phyloP scores from a whole-genome alignment of 1,140 invertebrate genomes.

The Drosophila insularis region DNA sequence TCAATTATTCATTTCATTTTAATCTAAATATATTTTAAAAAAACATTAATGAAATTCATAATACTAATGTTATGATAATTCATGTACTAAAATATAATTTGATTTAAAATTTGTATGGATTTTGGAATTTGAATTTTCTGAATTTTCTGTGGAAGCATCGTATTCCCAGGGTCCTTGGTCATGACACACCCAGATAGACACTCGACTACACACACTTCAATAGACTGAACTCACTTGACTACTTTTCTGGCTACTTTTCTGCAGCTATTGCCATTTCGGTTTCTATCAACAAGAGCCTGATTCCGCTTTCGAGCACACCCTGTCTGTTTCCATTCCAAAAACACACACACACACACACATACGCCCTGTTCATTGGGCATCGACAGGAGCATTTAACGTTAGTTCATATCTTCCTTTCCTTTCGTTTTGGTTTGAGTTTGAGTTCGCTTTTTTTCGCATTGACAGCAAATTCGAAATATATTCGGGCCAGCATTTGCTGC shows the following conservation, averaged over 20 bases:
- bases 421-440: constrained; percentile 12
- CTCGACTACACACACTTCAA: neutral
- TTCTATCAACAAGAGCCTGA: constrained; percentile 42
- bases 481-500: constrained; percentile 52
- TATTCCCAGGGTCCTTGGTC: constrained; percentile 42
- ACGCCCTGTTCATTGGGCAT: constrained; percentile 44
- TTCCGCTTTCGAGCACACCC: constrained; percentile 5
- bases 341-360: neutral
- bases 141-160: constrained; percentile 22
- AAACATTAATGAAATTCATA: no score
- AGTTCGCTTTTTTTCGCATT: constrained; percentile 68
- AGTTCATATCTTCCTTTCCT: constrained; percentile 6
- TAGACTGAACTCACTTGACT: constrained; percentile 8
- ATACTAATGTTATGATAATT: no score
- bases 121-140: neutral
- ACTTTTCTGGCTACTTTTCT: constrained; percentile 54
- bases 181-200: constrained; percentile 24
- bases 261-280: constrained; percentile 51
- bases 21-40: no score
- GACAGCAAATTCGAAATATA: constrained; percentile 80
- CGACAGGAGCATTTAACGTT: constrained; percentile 34
- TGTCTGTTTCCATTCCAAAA: neutral
- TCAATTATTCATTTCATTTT: no score
- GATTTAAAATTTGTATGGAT: no score
- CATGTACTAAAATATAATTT: no score